Percentiles rank a stretch among this genome's conserved stretches.
Conservation (phyloP, 2,888 invertebrate genomes). For the Heliconius cydno region DNA sequence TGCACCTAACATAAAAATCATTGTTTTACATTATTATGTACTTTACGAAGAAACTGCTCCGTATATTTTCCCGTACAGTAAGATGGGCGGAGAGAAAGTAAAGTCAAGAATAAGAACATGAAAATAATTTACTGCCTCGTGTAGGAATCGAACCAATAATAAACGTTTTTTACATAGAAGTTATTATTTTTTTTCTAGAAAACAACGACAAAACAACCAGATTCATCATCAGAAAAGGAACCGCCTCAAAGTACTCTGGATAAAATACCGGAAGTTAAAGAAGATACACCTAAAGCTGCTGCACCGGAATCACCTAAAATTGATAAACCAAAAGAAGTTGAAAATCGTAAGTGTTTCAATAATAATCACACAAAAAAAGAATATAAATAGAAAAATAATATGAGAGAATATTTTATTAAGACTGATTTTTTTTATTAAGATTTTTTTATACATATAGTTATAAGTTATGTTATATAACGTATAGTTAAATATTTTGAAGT, state of each 20-base stretch:
- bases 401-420: too few relatives aligned
- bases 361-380: too few relatives aligned
- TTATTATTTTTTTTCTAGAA: constrained; percentile 58
- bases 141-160: too few relatives aligned
- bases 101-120: background rate
- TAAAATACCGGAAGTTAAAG: constrained; percentile 66
- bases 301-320: constrained; percentile 66
- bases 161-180: background rate
- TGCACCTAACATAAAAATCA: background rate
- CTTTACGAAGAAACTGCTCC: background rate
- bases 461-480: too few relatives aligned
- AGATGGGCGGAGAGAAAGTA: background rate
- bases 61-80: background rate
- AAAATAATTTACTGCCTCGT: background rate
- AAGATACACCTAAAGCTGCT: constrained; percentile 61
- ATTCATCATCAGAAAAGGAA: constrained; percentile 72
- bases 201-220: constrained; percentile 75
- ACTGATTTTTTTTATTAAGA: too few relatives aligned
- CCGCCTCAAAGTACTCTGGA: constrained; percentile 66
- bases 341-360: constrained; percentile 55
- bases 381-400: too few relatives aligned
- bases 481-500: too few relatives aligned
- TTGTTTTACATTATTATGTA: background rate
- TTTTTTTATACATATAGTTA: too few relatives aligned
- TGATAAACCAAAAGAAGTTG: constrained; percentile 69